A percentile compares a stretch with the other conserved stretches of the same genome.
Evolutionary conservation across 2,113 vertebrate genomes (phyloP).

Genomic region (Mus musculus): GRCm39 chr7:15642501-15643000

Average conservation of each 20-base stretch:
- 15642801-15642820: background rate
- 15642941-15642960: background rate
- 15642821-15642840: background rate
- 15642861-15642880: background rate
- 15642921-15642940: background rate
- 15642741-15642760: background rate
- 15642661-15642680: background rate
- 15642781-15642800: background rate
- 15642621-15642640: background rate
- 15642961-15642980: background rate
- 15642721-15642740: background rate
- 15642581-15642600: background rate
- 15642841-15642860: background rate
- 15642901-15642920: background rate
- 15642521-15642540: too few relatives aligned
- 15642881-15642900: background rate
- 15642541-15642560: background rate
- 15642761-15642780: background rate
- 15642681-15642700: background rate
- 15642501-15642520: too few relatives aligned
- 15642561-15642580: background rate
- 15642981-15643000: background rate
- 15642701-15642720: background rate
- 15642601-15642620: background rate
- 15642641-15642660: background rate